Conservation (phyloP, 1,140 invertebrate genomes). For the Chrysomallon squamiferum region DNA sequence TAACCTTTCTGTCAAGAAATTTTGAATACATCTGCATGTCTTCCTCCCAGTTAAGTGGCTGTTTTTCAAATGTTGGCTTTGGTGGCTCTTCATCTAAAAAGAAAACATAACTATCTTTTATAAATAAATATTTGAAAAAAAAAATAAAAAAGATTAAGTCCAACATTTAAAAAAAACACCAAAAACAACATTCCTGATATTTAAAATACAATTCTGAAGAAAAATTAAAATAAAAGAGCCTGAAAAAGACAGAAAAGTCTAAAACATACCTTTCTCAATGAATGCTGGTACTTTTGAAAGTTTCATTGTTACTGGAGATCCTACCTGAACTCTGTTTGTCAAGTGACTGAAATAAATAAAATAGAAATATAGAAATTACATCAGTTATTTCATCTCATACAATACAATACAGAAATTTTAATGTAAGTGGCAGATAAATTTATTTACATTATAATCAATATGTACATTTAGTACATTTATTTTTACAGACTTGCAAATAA, state of each 20-base stretch:
- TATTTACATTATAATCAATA: not conserved
- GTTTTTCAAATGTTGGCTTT: slow-evolving; percentile 59
- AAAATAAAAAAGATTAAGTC: not conserved
- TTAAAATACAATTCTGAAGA: too few species aligned
- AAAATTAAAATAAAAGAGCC: too few species aligned
- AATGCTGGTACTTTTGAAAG: slow-evolving; percentile 47
- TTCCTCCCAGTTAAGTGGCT: slow-evolving; percentile 60
- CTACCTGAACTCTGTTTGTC: slow-evolving; percentile 61
- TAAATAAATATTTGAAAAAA: not conserved
- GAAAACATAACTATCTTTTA: not conserved
- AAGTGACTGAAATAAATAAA: slow-evolving; percentile 52
- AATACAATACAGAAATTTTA: too few species aligned
- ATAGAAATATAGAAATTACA: not conserved
- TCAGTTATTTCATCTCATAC: not conserved
- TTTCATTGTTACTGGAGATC: slow-evolving; percentile 63
- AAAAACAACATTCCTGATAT: not conserved
- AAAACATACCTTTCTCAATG: slow-evolving; percentile 56
- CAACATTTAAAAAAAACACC: not conserved
- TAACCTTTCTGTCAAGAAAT: slow-evolving; percentile 61
- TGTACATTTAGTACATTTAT: not conserved
- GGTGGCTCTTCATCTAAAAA: slow-evolving; percentile 59
- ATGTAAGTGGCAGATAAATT: not conserved
- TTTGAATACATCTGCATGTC: slow-evolving; percentile 62
- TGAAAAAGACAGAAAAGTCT: too few species aligned
- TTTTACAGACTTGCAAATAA: too few species aligned